These are phyloP conservation scores for Euclidia mi DNA, from an alignment of 2,888 invertebrate genomes.

Conservation along the genomic window DNA sequence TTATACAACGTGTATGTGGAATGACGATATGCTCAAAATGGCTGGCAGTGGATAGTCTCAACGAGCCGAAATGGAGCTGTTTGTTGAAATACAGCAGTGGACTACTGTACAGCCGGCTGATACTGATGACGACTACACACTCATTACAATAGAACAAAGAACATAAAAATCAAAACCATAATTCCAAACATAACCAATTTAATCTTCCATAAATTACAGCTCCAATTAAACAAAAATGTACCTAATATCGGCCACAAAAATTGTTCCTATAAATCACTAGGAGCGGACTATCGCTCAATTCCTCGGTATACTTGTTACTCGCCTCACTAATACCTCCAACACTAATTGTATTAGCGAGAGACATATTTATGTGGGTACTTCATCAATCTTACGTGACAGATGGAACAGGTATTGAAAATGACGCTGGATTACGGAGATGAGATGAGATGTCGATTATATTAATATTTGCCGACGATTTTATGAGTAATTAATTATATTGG, in stretches of 20 bases:
- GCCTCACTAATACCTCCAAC: conserved; percentile 29
- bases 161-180: too few species aligned
- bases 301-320: conserved; percentile 68
- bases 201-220: conserved; percentile 9
- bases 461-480: conserved; percentile 11
- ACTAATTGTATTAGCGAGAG: conserved; percentile 55
- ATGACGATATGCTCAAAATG: too few species aligned
- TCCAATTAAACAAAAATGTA: conserved; percentile 24
- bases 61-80: too few species aligned
- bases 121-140: too few species aligned
- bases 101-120: too few species aligned
- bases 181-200: conserved; percentile 2
- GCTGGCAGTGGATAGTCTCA: too few species aligned
- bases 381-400: conserved; percentile 59
- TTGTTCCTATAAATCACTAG: conserved; percentile 65
- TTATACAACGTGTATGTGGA: too few species aligned
- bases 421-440: conserved; percentile 33
- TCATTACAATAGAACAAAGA: too few species aligned
- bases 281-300: conserved; percentile 75
- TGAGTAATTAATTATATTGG: conserved; percentile 8
- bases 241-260: conserved; percentile 56
- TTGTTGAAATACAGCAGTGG: too few species aligned
- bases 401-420: conserved; percentile 41
- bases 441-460: conserved; percentile 35
- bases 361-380: conserved; percentile 53